Conservation (phyloP, 2,888 invertebrate species). For the Hypolimnas misippus region DNA sequence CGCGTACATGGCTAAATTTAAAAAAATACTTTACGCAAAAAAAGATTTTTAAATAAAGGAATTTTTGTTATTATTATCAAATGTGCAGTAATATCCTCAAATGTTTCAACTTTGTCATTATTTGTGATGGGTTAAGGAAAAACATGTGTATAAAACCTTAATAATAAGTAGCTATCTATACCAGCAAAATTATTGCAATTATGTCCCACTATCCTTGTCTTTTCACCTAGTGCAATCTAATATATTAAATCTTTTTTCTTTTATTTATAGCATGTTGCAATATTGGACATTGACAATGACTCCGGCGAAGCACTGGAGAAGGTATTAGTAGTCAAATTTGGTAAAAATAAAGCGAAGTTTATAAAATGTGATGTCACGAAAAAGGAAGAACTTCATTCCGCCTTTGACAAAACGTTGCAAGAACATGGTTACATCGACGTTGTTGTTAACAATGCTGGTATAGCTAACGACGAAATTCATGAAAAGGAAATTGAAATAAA, state of each 20-base stretch:
- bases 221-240: not conserved
- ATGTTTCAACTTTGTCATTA: not conserved
- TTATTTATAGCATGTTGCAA: conserved; percentile 45
- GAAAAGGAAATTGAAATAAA: conserved; percentile 49
- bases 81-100: not conserved
- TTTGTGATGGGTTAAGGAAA: too few species aligned
- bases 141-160: too few species aligned
- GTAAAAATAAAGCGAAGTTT: conserved; percentile 49
- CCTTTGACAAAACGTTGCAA: conserved; percentile 46
- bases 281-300: conserved; percentile 53
- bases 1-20: too few species aligned
- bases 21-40: too few species aligned
- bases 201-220: not conserved
- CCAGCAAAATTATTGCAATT: not conserved
- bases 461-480: conserved; percentile 48
- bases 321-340: conserved; percentile 49
- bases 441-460: conserved; percentile 58
- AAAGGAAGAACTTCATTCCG: conserved; percentile 49
- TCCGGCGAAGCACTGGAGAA: conserved; percentile 48
- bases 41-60: too few species aligned
- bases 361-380: conserved; percentile 57
- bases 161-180: too few species aligned
- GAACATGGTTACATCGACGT: conserved; percentile 51
- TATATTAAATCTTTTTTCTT: not conserved
- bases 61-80: not conserved